Conservation (phyloP, 2,888 invertebrate genomes). For the Lasioglossum vierecki region DNA sequence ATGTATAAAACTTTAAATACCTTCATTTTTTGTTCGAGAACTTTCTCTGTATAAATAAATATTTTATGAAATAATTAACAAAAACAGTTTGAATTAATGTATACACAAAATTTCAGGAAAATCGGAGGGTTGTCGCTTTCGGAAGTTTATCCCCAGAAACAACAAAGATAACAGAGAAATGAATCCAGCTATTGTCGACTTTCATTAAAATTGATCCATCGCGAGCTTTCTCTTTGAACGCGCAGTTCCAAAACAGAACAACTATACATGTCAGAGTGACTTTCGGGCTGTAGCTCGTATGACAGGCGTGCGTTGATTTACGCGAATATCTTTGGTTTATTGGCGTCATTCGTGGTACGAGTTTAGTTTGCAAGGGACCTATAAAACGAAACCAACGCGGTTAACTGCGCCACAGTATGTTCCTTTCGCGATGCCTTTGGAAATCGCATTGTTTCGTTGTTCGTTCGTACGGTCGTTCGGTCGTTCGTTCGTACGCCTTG, state of each 20-base stretch:
- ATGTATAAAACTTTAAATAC: too few species aligned
- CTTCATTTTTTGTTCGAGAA: too few species aligned
- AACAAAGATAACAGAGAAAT: neutral
- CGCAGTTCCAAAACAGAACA: neutral
- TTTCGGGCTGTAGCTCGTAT: slow-evolving; percentile 17
- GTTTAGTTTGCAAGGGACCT: slow-evolving; percentile 18
- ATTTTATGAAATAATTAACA: too few species aligned
- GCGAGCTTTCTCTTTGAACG: neutral
- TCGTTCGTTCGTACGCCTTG: too few species aligned
- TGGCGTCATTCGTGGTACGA: slow-evolving; percentile 8
- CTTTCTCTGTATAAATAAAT: too few species aligned
- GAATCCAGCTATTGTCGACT: neutral
- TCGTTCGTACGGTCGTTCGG: neutral
- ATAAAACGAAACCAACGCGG: slow-evolving; percentile 21
- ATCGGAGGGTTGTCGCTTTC: too few species aligned
- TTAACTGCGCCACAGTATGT: slow-evolving; percentile 11
- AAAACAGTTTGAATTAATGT: too few species aligned
- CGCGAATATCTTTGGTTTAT: slow-evolving; percentile 36
- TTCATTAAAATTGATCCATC: neutral
- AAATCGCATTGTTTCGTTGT: slow-evolving; percentile 26
- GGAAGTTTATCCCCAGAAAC: neutral
- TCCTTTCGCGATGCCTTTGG: slow-evolving; percentile 13
- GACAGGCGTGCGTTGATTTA: slow-evolving; percentile 43
- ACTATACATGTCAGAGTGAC: neutral
- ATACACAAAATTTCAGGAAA: too few species aligned